These are phyloP conservation scores for Pedetes capensis DNA, from an alignment of 2,113 vertebrate species.

Conservation along the genomic window DNA sequence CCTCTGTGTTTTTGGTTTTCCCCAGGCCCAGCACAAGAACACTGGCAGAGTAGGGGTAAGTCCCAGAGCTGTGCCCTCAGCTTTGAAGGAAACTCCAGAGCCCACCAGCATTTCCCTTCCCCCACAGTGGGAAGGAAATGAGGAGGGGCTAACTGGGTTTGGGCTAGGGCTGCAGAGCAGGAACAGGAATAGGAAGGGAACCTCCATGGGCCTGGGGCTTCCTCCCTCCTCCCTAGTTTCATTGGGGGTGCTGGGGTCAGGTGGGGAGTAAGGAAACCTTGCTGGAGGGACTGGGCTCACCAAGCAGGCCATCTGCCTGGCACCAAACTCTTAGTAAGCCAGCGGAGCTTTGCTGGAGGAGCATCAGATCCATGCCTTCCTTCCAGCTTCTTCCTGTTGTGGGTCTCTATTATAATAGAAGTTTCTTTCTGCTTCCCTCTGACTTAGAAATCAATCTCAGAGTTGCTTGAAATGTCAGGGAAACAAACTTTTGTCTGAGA, in stretches of 20 bases:
- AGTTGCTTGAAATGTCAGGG: constrained; percentile 14
- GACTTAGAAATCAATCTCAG: background rate
- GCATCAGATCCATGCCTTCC: background rate
- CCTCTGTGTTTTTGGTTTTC: constrained; percentile 67
- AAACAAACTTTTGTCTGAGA: constrained; percentile 23
- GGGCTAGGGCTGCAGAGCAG: background rate
- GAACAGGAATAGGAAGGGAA: constrained; percentile 38
- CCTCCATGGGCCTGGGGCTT: background rate
- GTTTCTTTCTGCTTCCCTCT: background rate
- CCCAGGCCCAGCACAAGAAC: constrained; percentile 42
- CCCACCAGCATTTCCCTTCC: constrained; percentile 51
- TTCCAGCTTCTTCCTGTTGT: background rate
- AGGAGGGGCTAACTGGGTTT: background rate
- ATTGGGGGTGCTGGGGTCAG: background rate
- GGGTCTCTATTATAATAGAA: constrained; percentile 4
- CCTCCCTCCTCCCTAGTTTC: background rate
- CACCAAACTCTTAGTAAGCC: background rate
- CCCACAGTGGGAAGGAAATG: constrained; percentile 31
- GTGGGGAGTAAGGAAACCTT: background rate
- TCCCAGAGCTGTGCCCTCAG: constrained; percentile 32
- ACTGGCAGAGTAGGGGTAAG: constrained; percentile 36
- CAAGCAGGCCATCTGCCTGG: background rate
- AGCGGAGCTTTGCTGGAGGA: background rate
- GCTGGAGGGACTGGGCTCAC: background rate
- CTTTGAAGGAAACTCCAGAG: constrained; percentile 62